Evolutionary conservation across 2,797 vertebrate species (phyloP), one percentile per base, ranked within the genome.

Genomic region (Galagoides demidoff): DNA sequence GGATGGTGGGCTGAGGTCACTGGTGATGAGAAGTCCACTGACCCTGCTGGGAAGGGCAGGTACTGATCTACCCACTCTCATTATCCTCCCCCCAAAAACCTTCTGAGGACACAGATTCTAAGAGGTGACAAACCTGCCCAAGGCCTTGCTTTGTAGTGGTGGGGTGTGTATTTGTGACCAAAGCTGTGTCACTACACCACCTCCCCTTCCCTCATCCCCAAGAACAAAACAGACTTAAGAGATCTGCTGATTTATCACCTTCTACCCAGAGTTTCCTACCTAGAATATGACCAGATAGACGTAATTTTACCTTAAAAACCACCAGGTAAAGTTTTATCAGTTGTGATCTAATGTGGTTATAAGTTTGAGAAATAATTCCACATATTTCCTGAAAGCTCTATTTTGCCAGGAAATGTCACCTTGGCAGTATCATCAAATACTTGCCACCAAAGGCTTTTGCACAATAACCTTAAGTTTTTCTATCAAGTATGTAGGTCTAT

Each of bases 81-180:
- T 31, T 25, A 64, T 5, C 6, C 39, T 43, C 23, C 43, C 25
- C 55, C 37, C 34, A 68, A 39, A 34, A 39, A 34, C 43, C 43
- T 27, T 63, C 45, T 29, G 20, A 66, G 63, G 76, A 68, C 49
- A 55, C 14, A 25, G 71, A 61, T 22, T 31, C 63, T 11, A 29
- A 39, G 59, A 82, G 22, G 39, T 59, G 7, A 77, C 2, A 12
- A 37, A 45, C 7, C n/a, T 31, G 45, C 4, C 43, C 2, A 0
- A 2, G 1, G 45, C 25, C 45, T 59, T 0, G 1, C 37, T n/a
- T 6, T 20, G 5, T 1, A 5, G 59, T 2, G 3, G 8, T 12
- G 61, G 29, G 39, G 43, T 23, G 20, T 0, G 29, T 16, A 34
- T 73, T 64, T 77, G 71, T 29, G 7, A 7, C 31, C 73, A 70